Evolutionary conservation across 2,888 invertebrate species (phyloP).

Genomic region (Synanthedon vespiformis): DNA sequence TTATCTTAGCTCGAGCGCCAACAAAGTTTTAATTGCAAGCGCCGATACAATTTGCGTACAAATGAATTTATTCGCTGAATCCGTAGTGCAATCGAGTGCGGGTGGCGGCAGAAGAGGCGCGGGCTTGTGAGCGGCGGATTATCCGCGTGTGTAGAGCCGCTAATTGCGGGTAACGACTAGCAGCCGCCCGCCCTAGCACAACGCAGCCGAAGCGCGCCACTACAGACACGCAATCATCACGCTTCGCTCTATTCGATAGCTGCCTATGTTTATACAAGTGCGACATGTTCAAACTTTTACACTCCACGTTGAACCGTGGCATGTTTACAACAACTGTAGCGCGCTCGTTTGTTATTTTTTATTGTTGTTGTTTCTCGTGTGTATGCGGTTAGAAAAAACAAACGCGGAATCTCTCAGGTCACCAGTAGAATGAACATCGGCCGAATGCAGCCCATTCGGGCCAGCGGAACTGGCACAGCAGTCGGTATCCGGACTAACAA

Average conservation of each 20-base stretch:
- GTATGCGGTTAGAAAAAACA: not conserved
- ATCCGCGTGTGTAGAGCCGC: constrained; percentile 60
- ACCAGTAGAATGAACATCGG: constrained; percentile 9
- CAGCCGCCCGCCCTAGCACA: constrained; percentile 15
- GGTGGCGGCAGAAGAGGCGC: constrained; percentile 19
- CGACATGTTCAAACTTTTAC: not conserved
- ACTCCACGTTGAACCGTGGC: not conserved
- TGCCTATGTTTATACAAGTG: not conserved
- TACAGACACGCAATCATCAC: constrained; percentile 15
- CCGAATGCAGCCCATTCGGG: constrained; percentile 39
- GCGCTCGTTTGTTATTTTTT: not conserved
- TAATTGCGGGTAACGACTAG: constrained; percentile 61
- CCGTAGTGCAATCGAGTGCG: constrained; percentile 57
- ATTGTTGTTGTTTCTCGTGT: not conserved
- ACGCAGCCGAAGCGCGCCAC: not conserved
- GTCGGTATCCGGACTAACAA: constrained; percentile 64
- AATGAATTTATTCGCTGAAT: constrained; percentile 70
- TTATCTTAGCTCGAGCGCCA: constrained; percentile 67
- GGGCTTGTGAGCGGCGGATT: constrained; percentile 36
- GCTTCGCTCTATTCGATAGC: constrained; percentile 5
- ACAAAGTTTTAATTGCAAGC: constrained; percentile 71
- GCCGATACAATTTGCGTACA: constrained; percentile 71
- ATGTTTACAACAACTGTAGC: not conserved
- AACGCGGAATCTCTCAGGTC: not conserved
- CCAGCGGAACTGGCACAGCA: constrained; percentile 57